Base-by-base conservation (phyloP, 1,140 invertebrate species). In the Drosophila subobscura region DNA sequence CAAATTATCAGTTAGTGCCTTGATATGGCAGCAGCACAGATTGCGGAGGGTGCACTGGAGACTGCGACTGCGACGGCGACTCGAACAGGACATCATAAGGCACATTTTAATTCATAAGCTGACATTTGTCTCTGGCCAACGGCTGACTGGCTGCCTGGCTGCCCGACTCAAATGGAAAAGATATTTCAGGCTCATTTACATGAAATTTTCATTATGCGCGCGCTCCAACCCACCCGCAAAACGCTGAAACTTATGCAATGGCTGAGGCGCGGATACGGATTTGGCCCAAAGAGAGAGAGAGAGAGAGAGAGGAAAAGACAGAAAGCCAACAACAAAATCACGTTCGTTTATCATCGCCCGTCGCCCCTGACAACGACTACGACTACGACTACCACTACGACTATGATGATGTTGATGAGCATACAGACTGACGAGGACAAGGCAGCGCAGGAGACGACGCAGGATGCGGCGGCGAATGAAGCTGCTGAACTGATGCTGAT, bases 131-230 rank as follows among this genome's bases (percentile, higher is more conserved):
- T 86, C 63, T 46, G 58, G 75, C 64, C 70, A 51, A 65, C 53
- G 68, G n/a, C 78, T 81, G 40, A 29, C 64, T 63, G 72, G 8
- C 40, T 63, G 65, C 16, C 60, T 63, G 63, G 8, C 53, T 71
- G 54, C 29, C 77, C 68, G 66, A 56, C 72, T 80, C 76, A 77
- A 90, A 90, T 90, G 86, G 80, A 83, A 86, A 70, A 90, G 78
- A 90, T 90, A 86, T 90, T 90, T 90, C 79, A 90, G 86, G 86
- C 86, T 90, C 86, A 90, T 90, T 90, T 90, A 90, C 86, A 90
- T 90, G 81, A 90, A 90, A 90, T 86, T 90, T 90, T 90, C 86
- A 90, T 90, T 90, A 90, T 80, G 83, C 73, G 81, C 68, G 16
- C 77, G 68, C 81, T 67, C 33, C 66, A 29, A 61, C 45, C 40